Evolutionary conservation across 2,113 vertebrate species (phyloP).

Genomic region (Bos javanicus): DNA sequence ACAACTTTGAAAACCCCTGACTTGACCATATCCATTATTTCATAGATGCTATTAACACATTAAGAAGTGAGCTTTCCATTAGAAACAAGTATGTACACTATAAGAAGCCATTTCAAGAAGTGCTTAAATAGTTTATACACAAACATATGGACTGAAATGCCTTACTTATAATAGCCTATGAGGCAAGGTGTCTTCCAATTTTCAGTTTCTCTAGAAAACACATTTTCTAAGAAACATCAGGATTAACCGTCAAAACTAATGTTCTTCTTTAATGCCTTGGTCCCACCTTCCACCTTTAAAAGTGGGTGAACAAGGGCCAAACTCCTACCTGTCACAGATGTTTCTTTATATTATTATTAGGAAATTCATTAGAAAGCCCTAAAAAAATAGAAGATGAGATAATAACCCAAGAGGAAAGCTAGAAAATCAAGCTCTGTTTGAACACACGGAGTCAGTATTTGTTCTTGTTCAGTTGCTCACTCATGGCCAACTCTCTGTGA

Average conservation of each 20-base stretch:
- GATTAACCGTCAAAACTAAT: conserved; percentile 36
- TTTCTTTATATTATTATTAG: conserved; percentile 30
- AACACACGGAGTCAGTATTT: not conserved
- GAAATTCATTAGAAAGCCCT: conserved; percentile 27
- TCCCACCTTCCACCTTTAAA: conserved; percentile 20
- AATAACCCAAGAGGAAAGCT: conserved; percentile 6
- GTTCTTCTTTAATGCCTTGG: conserved; percentile 42
- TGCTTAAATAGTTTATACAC: conserved; percentile 3
- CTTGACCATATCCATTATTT: conserved; percentile 30
- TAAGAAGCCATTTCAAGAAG: conserved; percentile 35
- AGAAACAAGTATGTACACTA: conserved; percentile 12
- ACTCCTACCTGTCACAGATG: conserved; percentile 29
- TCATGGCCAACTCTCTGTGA: not conserved
- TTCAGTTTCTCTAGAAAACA: conserved; percentile 39
- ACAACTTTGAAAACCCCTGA: not conserved
- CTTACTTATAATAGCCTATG: conserved; percentile 41
- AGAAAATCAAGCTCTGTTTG: conserved; percentile 40
- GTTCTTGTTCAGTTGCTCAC: not conserved
- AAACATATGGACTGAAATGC: conserved; percentile 11
- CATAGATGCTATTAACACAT: not conserved
- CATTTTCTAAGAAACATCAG: conserved; percentile 42
- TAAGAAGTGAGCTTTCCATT: conserved; percentile 38
- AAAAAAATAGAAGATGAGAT: conserved; percentile 27
- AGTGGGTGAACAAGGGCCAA: conserved; percentile 23
- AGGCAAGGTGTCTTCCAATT: conserved; percentile 31